Conservation (phyloP, 2,797 vertebrate species). For the Miichthys miiuy region DNA sequence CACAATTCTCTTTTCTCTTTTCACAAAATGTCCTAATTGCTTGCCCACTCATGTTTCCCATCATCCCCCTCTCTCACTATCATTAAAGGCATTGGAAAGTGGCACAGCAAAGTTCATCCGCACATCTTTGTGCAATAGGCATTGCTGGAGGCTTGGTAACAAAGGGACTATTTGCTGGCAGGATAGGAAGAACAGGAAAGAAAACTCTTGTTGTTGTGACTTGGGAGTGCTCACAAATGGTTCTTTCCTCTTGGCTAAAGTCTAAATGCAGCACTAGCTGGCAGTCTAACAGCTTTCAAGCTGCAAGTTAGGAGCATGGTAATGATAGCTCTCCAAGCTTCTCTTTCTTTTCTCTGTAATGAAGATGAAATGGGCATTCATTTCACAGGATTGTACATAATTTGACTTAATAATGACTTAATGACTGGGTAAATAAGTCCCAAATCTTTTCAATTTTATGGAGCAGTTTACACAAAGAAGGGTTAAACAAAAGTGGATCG, state of each 20-base stretch:
- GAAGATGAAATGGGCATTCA: neutral
- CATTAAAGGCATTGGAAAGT: conserved; percentile 8
- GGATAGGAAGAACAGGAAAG: neutral
- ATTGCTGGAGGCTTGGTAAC: neutral
- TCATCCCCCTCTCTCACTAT: neutral
- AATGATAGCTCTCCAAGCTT: neutral
- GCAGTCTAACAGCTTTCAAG: neutral
- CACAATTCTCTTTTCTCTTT: neutral
- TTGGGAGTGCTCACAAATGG: neutral
- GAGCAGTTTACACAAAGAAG: neutral
- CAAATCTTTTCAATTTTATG: neutral
- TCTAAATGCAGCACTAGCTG: neutral
- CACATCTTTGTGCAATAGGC: neutral
- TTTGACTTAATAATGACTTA: neutral
- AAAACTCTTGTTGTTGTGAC: neutral
- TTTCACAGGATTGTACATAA: neutral
- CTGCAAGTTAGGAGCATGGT: neutral
- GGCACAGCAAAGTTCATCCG: neutral
- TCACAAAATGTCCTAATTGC: conserved; percentile 24
- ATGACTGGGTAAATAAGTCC: neutral
- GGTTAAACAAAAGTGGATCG: neutral
- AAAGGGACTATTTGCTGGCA: neutral
- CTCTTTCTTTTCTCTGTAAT: neutral
- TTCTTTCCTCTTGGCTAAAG: neutral
- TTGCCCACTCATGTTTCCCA: conserved; percentile 8